Evolutionary conservation across 2,797 vertebrate species (phyloP).

Genomic region (Hippopotamyrus pictus): DNA sequence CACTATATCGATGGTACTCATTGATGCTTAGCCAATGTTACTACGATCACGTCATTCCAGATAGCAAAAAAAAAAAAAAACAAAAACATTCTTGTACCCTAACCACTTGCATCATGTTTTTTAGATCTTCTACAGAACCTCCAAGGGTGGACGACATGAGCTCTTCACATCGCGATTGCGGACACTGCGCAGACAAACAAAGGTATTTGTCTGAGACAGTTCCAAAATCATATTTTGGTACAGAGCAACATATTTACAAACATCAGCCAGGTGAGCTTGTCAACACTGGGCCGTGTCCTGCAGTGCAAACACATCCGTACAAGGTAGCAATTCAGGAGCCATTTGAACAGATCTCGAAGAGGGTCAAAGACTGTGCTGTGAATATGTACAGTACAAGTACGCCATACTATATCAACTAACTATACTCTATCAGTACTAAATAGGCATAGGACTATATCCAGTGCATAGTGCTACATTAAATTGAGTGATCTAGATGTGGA

Average conservation of each 20-base stretch:
- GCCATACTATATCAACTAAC: background rate
- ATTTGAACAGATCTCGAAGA: background rate
- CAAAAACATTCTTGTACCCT: background rate
- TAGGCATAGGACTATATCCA: background rate
- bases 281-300: background rate
- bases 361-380: background rate
- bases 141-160: background rate
- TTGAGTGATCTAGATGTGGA: background rate
- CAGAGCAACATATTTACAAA: background rate
- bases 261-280: background rate
- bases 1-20: background rate
- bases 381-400: background rate
- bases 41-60: background rate
- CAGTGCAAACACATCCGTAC: background rate
- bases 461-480: background rate
- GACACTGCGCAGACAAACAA: background rate
- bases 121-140: background rate
- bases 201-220: background rate
- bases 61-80: background rate
- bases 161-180: background rate
- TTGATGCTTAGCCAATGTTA: background rate
- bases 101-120: background rate
- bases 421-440: background rate
- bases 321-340: background rate
- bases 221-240: background rate